Conservation (phyloP, 2,113 vertebrate species). For the Lasiurus borealis region DNA sequence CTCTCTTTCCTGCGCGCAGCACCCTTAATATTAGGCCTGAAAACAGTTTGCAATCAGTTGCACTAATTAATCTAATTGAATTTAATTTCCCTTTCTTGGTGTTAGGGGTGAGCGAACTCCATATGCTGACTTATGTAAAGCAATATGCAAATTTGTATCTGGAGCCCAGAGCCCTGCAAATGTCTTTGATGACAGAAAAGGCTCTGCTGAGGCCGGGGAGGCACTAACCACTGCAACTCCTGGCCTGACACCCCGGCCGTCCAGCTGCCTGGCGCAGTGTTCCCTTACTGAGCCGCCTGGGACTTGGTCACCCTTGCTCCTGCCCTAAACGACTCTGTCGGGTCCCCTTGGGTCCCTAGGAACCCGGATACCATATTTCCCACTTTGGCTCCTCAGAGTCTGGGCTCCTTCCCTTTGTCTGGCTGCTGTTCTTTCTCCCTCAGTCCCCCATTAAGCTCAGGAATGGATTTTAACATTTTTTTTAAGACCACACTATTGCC, state of each 20-base stretch:
- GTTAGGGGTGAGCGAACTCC: conserved; percentile 81
- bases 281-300: background rate
- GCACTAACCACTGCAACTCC: background rate
- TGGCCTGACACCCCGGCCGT: background rate
- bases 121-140: conserved; percentile 83
- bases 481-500: too few relatives aligned
- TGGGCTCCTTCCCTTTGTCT: background rate
- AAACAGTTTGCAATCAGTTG: conserved; percentile 84
- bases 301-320: background rate
- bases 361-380: background rate
- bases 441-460: background rate
- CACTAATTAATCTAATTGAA: conserved; percentile 84
- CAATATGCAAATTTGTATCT: conserved; percentile 81
- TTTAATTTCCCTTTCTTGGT: conserved; percentile 82
- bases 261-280: background rate
- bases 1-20: conserved; percentile 66
- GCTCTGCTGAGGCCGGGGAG: background rate
- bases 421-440: background rate
- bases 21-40: conserved; percentile 81
- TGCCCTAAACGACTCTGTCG: background rate
- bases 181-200: conserved; percentile 58
- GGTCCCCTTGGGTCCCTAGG: background rate
- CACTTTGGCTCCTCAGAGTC: background rate
- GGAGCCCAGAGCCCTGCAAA: conserved; percentile 68
- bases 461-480: background rate